Percentiles rank a stretch among this genome's conserved stretches.
These are phyloP conservation scores for Zele albiditarsus DNA, from an alignment of 2,888 invertebrate species.

Conservation along the genomic window DNA sequence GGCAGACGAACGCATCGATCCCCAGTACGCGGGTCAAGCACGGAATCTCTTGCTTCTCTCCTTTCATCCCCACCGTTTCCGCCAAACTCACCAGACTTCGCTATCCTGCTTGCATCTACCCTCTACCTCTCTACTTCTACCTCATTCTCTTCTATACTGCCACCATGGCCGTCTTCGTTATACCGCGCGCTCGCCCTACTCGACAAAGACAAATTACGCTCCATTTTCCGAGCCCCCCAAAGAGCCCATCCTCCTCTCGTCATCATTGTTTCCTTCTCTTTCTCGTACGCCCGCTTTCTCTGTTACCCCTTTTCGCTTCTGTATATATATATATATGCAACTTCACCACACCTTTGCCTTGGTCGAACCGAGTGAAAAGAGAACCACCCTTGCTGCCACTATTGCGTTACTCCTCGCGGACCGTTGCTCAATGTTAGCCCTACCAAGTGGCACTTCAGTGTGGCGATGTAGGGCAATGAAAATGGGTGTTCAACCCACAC, in stretches of 20 bases:
- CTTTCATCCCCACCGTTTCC: conserved; percentile 47
- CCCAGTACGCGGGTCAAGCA: conserved; percentile 72
- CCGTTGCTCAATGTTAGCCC: not conserved
- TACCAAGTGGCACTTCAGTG: not conserved
- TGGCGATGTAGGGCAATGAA: conserved; percentile 65
- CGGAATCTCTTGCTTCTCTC: conserved; percentile 66
- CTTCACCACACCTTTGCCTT: conserved; percentile 40
- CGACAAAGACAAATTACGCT: conserved; percentile 73
- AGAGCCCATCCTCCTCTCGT: conserved; percentile 57
- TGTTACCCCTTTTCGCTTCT: conserved; percentile 22
- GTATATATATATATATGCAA: not conserved
- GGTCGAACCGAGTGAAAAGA: not conserved
- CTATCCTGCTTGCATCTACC: conserved; percentile 47
- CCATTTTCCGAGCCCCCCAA: conserved; percentile 72
- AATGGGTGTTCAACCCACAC: conserved; percentile 67
- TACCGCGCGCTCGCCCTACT: conserved; percentile 59
- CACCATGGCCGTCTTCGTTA: conserved; percentile 19
- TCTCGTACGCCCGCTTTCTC: conserved; percentile 6
- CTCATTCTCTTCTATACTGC: conserved; percentile 45
- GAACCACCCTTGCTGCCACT: conserved; percentile 2
- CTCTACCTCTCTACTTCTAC: conserved; percentile 42
- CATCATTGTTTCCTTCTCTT: conserved; percentile 46
- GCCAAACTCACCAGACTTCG: conserved; percentile 47
- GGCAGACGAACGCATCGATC: conserved; percentile 74
- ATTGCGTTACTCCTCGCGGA: not conserved